Conservation (phyloP, 2,797 vertebrate genomes). For the Heliangelus exortis region DNA sequence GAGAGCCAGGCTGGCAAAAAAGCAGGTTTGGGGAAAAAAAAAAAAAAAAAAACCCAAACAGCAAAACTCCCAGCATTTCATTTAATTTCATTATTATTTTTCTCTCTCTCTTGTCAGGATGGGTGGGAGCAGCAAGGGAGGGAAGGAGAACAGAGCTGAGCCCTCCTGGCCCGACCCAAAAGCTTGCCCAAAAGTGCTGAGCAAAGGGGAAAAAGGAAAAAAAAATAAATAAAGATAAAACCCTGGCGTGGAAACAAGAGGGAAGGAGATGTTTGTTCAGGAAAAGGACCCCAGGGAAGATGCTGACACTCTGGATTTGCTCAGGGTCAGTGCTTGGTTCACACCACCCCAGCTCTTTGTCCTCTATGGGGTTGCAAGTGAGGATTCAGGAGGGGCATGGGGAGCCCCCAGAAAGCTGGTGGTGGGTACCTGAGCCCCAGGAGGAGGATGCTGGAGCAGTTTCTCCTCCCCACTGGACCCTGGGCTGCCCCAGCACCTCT, state of each 20-base stretch:
- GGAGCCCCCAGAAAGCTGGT: rapidly evolving
- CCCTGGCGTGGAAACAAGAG: neutral
- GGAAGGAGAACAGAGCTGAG: neutral
- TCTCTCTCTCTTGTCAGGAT: neutral
- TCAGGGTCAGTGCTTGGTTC: rapidly evolving
- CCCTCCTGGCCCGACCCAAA: neutral
- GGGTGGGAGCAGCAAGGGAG: neutral
- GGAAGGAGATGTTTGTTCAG: rapidly evolving
- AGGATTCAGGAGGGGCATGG: rapidly evolving
- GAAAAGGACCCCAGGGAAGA: rapidly evolving
- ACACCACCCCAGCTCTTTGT: rapidly evolving
- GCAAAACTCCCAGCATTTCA: rapidly evolving
- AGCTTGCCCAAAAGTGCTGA: neutral
- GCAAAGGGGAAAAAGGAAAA: neutral
- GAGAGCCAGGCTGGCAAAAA: neutral
- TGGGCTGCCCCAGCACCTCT: neutral
- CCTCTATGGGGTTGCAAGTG: too few relatives aligned
- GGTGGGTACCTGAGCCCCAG: rapidly evolving
- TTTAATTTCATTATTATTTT: neutral
- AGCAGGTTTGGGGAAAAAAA: neutral
- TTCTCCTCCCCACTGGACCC: rapidly evolving
- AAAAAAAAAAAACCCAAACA: neutral
- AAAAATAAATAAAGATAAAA: too few relatives aligned
- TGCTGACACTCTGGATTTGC: neutral
- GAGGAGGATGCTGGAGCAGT: rapidly evolving